Conservation (phyloP, 1,140 invertebrate genomes). For the Gryllus bimaculatus region DNA sequence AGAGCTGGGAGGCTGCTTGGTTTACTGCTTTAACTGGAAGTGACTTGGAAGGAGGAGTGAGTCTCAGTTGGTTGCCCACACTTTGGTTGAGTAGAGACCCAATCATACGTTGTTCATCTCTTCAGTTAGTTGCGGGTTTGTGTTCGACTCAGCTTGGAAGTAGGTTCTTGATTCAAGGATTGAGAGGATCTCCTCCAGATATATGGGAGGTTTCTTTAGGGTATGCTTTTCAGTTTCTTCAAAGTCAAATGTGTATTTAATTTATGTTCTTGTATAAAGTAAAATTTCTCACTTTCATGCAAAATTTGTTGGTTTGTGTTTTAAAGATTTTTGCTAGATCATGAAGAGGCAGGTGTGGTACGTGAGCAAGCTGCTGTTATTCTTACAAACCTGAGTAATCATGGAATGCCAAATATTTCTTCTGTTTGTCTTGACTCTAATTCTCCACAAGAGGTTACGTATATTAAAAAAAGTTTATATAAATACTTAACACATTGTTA, state of each 20-base stretch:
- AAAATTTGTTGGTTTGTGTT: not conserved
- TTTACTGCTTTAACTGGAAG: not conserved
- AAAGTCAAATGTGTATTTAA: not conserved
- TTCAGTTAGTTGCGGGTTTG: constrained; percentile 41
- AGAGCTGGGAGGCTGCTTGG: constrained; percentile 18
- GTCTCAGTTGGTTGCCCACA: constrained; percentile 37
- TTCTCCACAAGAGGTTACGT: too few relatives aligned
- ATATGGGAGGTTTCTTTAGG: constrained; percentile 8
- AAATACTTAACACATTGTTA: too few relatives aligned
- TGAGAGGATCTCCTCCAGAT: constrained; percentile 4
- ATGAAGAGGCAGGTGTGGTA: constrained; percentile 34
- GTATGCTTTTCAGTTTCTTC: not conserved
- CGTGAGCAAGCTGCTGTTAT: constrained; percentile 35
- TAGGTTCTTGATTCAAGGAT: not conserved
- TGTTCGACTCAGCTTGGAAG: constrained; percentile 23
- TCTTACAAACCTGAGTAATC: constrained; percentile 32
- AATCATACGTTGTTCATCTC: constrained; percentile 38
- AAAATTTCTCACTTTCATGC: not conserved
- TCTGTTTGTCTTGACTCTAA: too few relatives aligned
- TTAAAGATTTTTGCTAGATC: constrained; percentile 30
- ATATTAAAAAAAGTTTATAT: too few relatives aligned
- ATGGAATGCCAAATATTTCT: constrained; percentile 17
- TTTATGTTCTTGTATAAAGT: not conserved
- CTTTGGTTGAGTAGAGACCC: constrained; percentile 43
- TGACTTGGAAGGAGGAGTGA: constrained; percentile 22